These are phyloP conservation scores for Rhyacichthys aspro DNA, from an alignment of 2,797 vertebrate species.

Conservation along the genomic window DNA sequence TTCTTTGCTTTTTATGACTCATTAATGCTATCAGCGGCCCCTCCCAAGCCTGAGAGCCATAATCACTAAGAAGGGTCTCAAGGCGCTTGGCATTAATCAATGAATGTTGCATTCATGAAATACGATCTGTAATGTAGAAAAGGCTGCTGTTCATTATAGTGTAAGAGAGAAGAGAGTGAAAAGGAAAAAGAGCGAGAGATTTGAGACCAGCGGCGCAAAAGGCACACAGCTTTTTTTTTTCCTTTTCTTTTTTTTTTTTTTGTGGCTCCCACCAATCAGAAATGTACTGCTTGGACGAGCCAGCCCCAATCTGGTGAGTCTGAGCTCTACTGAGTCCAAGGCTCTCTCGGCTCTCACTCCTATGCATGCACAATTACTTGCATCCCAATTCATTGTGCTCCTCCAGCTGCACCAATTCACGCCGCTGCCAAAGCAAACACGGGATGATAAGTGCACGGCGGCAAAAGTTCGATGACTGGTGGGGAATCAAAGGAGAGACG, in stretches of 20 bases:
- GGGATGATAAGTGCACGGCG: constrained; percentile 42
- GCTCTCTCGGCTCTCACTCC: constrained; percentile 47
- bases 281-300: constrained; percentile 58
- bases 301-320: constrained; percentile 58
- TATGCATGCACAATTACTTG: constrained; percentile 68
- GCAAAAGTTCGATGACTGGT: constrained; percentile 51
- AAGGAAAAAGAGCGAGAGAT: constrained; percentile 14
- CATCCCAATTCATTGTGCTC: constrained; percentile 65
- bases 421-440: constrained; percentile 55
- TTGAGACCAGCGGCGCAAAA: constrained; percentile 51
- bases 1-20: constrained; percentile 59
- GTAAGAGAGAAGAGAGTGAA: constrained; percentile 17
- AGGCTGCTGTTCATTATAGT: constrained; percentile 43
- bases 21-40: constrained; percentile 54
- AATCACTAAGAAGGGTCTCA: constrained; percentile 59
- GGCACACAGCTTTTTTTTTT: constrained; percentile 48
- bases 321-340: constrained; percentile 52
- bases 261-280: constrained; percentile 61
- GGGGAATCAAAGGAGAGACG: constrained; percentile 39
- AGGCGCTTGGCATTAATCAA: constrained; percentile 58
- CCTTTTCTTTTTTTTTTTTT: too few relatives aligned
- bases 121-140: constrained; percentile 51
- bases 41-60: constrained; percentile 52
- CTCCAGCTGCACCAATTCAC: constrained; percentile 62
- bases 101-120: constrained; percentile 54